A percentile compares a stretch with the other conserved stretches of the same genome.
Conservation (phyloP, 2,113 vertebrate species). For the Atlantisia rogersi region DNA sequence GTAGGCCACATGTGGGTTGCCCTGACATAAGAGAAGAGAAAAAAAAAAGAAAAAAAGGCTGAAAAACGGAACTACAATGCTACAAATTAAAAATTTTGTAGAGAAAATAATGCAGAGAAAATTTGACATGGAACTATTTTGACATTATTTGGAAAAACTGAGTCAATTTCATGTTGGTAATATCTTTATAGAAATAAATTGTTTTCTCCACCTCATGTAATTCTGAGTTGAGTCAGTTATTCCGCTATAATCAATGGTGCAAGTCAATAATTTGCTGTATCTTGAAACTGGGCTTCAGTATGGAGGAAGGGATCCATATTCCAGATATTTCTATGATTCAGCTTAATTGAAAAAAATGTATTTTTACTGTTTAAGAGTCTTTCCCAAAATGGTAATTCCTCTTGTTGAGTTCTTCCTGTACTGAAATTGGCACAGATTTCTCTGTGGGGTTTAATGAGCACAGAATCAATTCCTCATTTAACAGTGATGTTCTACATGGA, state of each 20-base stretch:
- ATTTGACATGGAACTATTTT: background rate
- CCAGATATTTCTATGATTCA: background rate
- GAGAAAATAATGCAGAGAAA: background rate
- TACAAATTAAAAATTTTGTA: background rate
- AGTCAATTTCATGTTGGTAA: background rate
- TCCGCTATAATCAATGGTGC: background rate
- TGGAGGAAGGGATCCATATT: background rate
- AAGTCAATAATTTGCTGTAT: background rate
- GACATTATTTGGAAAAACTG: background rate
- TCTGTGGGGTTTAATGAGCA: background rate
- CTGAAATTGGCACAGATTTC: background rate
- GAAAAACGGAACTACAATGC: background rate
- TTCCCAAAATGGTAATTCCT: background rate
- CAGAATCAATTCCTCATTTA: background rate
- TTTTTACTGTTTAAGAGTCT: background rate
- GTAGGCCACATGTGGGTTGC: background rate
- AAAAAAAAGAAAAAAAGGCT: background rate
- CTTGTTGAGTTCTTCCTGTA: background rate
- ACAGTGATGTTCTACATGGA: background rate
- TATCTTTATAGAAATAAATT: background rate
- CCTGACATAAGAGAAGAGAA: background rate
- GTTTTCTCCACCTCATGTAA: background rate
- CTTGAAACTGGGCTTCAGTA: background rate
- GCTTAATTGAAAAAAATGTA: background rate
- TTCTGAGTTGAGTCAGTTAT: rapidly evolving